Base-by-base conservation (phyloP, 2,888 invertebrate species). In the Chydorus sphaericus region DNA sequence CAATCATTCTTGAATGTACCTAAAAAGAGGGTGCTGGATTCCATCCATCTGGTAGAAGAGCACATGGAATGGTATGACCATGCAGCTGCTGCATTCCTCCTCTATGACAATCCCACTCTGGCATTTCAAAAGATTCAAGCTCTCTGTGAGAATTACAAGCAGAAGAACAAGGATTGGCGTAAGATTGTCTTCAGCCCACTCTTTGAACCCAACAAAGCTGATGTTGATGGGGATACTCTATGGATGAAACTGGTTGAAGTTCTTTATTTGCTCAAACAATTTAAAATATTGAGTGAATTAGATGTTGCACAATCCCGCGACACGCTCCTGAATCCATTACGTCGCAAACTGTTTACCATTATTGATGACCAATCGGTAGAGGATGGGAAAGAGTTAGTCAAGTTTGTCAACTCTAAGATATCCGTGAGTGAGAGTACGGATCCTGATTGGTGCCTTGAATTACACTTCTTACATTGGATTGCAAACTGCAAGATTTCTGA, bases 11-110 rank as follows among this genome's bases (percentile, higher is more conserved):
- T 44, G 14, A 11, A 5, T 11, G 28, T 14, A 20, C 44, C 44
- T 20, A 23, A 53, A 23, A 28, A 20, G n/a, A 11, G 20, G n/a
- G 26, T 28, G 2, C 11, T 38, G 4, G 53, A 53, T 3, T 53
- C 38, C 3, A 14, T 53, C 11, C 29, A 31, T 23, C 18, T 37
- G 11, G 49, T 55, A 16, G 55, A 55, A 48, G 28, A 26, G 14
- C 29, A 16, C 6, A 31, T 55, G 23, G 38, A 31, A 11, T 36
- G 37, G 31, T 55, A 49, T 30, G 55, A 55, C 26, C 55, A 55
- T 11, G 28, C 49, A n/a, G 48, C 55, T 18, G 48, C 31, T 36
- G 48, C 33, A 18, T 55, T 55, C 33, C 28, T 55, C n/a, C 29
- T 48, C 6, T 55, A 48, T 20, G 33, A 48, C 4, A 37, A 52